Conservation (phyloP, 1,140 invertebrate species). For the Phymastichus coffea region DNA sequence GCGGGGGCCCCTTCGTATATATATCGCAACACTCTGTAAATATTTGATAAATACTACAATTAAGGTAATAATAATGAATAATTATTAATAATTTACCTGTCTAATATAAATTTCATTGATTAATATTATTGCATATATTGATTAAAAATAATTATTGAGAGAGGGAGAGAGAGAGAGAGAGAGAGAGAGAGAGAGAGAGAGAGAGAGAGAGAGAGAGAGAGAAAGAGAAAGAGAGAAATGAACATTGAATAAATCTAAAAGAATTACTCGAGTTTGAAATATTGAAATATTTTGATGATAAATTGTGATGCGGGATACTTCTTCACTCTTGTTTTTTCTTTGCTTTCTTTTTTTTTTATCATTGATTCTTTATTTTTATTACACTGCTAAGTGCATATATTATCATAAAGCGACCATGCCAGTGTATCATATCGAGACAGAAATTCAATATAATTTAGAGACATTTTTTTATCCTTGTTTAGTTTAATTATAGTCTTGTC, state of each 20-base stretch:
- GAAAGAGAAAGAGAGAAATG: too few relatives aligned
- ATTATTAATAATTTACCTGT: conserved; percentile 54
- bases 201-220: too few relatives aligned
- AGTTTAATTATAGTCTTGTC: conserved; percentile 18
- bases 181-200: too few relatives aligned
- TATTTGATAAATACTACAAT: conserved; percentile 39
- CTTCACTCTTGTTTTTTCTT: conserved; percentile 3
- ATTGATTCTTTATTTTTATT: conserved; percentile 15
- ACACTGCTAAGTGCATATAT: conserved; percentile 5
- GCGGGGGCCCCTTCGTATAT: conserved; percentile 27
- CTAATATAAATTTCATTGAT: conserved; percentile 52
- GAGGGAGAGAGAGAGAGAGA: too few relatives aligned
- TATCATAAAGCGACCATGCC: conserved; percentile 42
- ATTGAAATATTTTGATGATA: conserved; percentile 46
- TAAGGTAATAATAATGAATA: conserved; percentile 50
- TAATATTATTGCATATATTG: conserved; percentile 40
- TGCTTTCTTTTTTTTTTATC: conserved; percentile 11
- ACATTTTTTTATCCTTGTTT: conserved; percentile 28
- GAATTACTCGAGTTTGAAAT: conserved; percentile 29
- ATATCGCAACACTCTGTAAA: conserved; percentile 27
- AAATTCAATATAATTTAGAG: conserved; percentile 50
- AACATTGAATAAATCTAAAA: conserved; percentile 17
- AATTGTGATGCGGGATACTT: conserved; percentile 5
- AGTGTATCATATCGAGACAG: conserved; percentile 49
- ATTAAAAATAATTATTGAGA: conserved; percentile 37